Evolutionary conservation across 2,797 vertebrate species (phyloP).

Genomic region (Poeciliopsis turneri): DNA sequence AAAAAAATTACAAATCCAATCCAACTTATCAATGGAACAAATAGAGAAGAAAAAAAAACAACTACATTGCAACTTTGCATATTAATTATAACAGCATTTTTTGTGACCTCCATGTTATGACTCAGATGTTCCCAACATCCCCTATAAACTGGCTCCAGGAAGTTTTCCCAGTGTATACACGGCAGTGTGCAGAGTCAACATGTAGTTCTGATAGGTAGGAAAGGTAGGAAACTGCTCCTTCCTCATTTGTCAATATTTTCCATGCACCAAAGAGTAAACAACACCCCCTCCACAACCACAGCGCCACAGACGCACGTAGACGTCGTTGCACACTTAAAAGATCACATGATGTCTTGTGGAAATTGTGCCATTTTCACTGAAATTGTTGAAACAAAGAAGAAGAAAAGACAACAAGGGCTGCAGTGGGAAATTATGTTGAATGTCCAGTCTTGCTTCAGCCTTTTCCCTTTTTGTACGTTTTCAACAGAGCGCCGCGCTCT

Average conservation of each 20-base stretch:
- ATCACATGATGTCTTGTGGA: conserved; percentile 13
- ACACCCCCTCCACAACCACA: background rate
- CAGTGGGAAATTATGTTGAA: conserved; percentile 8
- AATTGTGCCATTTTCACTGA: background rate
- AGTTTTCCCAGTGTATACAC: conserved; percentile 3
- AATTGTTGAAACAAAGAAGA: background rate
- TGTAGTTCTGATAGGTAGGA: conserved; percentile 11
- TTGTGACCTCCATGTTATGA: background rate
- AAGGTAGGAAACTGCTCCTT: conserved; percentile 31
- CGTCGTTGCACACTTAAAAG: background rate
- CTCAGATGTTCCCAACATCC: background rate
- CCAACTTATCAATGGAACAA: background rate
- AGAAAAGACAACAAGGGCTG: conserved; percentile 5
- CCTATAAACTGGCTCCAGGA: conserved; percentile 11
- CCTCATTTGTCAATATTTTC: conserved; percentile 33
- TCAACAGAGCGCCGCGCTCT: conserved; percentile 20
- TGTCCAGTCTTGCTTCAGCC: conserved; percentile 48
- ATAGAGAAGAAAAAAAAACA: background rate
- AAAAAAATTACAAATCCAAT: background rate
- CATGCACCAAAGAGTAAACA: conserved; percentile 9
- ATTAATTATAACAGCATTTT: background rate
- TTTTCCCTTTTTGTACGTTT: conserved; percentile 25
- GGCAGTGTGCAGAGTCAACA: conserved; percentile 41
- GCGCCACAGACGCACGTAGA: background rate
- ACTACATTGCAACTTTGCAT: background rate